Conservation (phyloP, 2,888 invertebrate species). For the Calameuta pallipes region DNA sequence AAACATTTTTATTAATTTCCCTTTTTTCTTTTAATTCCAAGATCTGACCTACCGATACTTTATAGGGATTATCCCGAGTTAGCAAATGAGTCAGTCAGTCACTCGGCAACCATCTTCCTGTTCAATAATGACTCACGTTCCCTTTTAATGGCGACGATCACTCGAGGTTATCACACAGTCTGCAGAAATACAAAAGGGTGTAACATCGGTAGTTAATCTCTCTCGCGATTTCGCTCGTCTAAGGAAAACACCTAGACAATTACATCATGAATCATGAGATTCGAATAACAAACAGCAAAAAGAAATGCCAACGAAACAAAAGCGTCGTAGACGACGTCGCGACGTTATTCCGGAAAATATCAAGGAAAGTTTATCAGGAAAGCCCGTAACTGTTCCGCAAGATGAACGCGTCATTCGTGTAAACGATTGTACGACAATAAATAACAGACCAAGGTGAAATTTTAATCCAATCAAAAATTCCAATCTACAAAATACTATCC, state of each 20-base stretch:
- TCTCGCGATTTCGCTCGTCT: background rate
- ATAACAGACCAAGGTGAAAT: conserved; percentile 48
- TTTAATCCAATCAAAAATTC: conserved; percentile 3
- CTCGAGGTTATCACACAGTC: background rate
- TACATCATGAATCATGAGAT: background rate
- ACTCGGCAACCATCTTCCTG: background rate
- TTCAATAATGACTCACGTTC: background rate
- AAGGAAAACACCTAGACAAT: background rate
- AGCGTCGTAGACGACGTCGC: too few relatives aligned
- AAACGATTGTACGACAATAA: conserved; percentile 53
- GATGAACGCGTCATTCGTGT: conserved; percentile 44
- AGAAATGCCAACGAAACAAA: too few relatives aligned
- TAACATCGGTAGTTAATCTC: background rate
- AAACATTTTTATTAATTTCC: too few relatives aligned
- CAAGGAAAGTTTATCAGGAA: conserved; percentile 42
- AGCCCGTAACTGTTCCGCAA: conserved; percentile 24
- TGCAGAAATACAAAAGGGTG: background rate
- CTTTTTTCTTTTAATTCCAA: background rate
- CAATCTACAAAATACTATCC: background rate
- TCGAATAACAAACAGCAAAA: background rate
- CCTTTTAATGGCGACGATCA: background rate
- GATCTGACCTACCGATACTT: background rate
- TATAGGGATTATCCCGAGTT: background rate
- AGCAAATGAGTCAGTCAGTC: background rate
- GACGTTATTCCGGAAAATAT: conserved; percentile 28